Percentiles rank a stretch among this genome's conserved stretches.
phyloP scores from a whole-genome alignment of 2,797 vertebrate genomes.

The Lithobates pipiens region DNA sequence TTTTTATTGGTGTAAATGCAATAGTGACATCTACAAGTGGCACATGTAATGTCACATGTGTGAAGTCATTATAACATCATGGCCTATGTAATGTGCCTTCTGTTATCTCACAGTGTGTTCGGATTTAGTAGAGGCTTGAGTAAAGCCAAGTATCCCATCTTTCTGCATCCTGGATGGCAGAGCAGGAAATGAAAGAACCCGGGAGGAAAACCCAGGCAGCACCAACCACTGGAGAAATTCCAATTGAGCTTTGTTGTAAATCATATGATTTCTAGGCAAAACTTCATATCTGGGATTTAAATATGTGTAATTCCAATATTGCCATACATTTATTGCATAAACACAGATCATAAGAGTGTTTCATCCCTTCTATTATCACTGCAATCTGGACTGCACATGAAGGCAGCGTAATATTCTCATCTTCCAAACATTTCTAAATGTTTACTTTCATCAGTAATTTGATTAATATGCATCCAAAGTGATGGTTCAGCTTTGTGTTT shows the following conservation, averaged over 20 bases:
- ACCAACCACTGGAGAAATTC: slow-evolving; percentile 29
- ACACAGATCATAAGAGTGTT: slow-evolving; percentile 5
- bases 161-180: slow-evolving; percentile 28
- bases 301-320: not conserved
- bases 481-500: not conserved
- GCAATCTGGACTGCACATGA: not conserved
- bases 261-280: not conserved
- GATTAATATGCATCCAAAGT: not conserved
- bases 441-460: slow-evolving; percentile 8
- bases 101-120: slow-evolving; percentile 55
- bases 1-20: slow-evolving; percentile 59
- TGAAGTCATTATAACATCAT: slow-evolving; percentile 45
- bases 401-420: slow-evolving; percentile 32
- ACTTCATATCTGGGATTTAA: slow-evolving; percentile 4
- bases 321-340: not conserved
- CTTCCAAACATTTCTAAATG: slow-evolving; percentile 16
- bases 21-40: slow-evolving; percentile 44
- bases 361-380: not conserved
- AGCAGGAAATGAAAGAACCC: slow-evolving; percentile 6
- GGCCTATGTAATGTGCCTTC: slow-evolving; percentile 38
- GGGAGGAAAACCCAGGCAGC: slow-evolving; percentile 28
- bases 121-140: slow-evolving; percentile 15
- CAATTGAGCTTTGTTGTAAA: slow-evolving; percentile 1
- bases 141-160: not conserved
- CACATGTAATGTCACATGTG: slow-evolving; percentile 36